phyloP scores from a whole-genome alignment of 2,888 invertebrate genomes.

The Cryptus viduatorius region DNA sequence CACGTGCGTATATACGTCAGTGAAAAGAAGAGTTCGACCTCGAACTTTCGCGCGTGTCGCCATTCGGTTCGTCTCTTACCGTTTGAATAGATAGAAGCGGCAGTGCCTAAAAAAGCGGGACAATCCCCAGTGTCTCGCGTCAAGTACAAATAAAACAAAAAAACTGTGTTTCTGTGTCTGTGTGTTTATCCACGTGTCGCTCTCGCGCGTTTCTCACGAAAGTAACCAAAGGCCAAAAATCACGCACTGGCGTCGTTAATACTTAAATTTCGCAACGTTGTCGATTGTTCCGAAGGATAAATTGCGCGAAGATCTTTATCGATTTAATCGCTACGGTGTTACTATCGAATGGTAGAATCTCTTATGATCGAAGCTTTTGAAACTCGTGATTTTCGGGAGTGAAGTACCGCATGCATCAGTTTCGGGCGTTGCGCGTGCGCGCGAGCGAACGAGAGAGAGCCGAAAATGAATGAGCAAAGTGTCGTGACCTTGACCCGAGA shows the following conservation, averaged over 20 bases:
- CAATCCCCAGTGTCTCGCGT: neutral
- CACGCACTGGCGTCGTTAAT: too few relatives aligned
- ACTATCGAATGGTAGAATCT: conserved; percentile 21
- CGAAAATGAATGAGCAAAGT: conserved; percentile 63
- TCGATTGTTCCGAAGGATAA: too few relatives aligned
- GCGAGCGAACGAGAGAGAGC: conserved; percentile 39
- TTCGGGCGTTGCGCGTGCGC: neutral
- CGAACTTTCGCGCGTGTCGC: conserved; percentile 12
- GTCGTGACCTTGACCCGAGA: conserved; percentile 67
- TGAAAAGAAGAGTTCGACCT: conserved; percentile 6
- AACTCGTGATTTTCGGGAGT: neutral
- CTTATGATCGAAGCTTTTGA: neutral
- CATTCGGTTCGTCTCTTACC: neutral
- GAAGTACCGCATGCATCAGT: conserved; percentile 4
- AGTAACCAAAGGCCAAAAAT: too few relatives aligned
- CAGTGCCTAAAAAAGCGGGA: neutral
- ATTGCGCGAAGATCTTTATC: too few relatives aligned
- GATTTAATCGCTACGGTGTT: too few relatives aligned
- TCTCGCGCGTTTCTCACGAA: too few relatives aligned
- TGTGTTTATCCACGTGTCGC: too few relatives aligned
- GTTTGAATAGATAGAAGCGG: neutral
- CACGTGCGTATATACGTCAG: neutral
- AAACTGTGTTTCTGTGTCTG: too few relatives aligned
- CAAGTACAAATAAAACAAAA: too few relatives aligned
- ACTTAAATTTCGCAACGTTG: too few relatives aligned